Evolutionary conservation across 2,797 vertebrate species (phyloP).

Genomic region (Lutjanus argentimaculatus): DNA sequence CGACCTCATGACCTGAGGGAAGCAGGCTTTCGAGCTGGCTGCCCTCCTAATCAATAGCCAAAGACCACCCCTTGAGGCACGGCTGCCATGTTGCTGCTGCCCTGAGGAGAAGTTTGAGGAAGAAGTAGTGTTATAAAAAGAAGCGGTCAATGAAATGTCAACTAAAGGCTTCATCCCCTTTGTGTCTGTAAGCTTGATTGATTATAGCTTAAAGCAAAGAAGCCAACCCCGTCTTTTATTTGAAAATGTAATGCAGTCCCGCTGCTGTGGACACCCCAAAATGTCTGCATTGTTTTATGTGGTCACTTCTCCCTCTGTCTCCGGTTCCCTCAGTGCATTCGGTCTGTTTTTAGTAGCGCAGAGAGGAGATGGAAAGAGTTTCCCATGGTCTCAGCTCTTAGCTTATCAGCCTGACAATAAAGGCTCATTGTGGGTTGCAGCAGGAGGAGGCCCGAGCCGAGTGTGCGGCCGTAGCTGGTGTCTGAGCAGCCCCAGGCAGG

Average conservation of each 20-base stretch:
- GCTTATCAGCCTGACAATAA: conserved; percentile 70
- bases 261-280: conserved; percentile 34
- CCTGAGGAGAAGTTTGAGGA: conserved; percentile 12
- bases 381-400: conserved; percentile 65
- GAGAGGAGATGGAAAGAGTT: conserved; percentile 55
- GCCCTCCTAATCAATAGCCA: conserved; percentile 73
- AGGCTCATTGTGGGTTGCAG: conserved; percentile 69
- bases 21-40: conserved; percentile 45
- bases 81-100: conserved; percentile 40
- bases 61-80: conserved; percentile 70
- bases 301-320: conserved; percentile 43
- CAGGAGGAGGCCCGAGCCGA: conserved; percentile 46
- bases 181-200: conserved; percentile 70
- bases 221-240: conserved; percentile 45
- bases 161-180: conserved; percentile 41
- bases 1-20: conserved; percentile 77
- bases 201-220: conserved; percentile 68
- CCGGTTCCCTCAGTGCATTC: conserved; percentile 23
- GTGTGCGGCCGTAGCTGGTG: conserved; percentile 40
- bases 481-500: conserved; percentile 50
- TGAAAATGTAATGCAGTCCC: conserved; percentile 48
- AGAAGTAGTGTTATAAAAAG: conserved; percentile 50
- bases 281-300: conserved; percentile 53
- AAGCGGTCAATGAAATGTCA: conserved; percentile 67
- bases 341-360: conserved; percentile 55